Conservation (phyloP, 2,113 vertebrate species). For the Holacanthus passer region DNA sequence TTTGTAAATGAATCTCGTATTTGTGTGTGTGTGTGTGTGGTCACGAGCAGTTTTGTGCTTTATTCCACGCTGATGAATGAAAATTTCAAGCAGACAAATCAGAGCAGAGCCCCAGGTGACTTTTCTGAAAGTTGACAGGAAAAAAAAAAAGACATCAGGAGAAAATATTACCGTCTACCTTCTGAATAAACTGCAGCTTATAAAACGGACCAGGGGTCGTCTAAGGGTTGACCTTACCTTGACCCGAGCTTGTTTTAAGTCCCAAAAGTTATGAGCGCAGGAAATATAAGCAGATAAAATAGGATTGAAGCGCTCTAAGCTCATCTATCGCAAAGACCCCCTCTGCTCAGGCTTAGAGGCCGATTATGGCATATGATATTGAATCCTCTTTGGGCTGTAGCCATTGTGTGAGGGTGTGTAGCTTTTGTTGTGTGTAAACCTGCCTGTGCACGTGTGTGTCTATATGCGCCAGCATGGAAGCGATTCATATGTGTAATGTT, state of each 20-base stretch:
- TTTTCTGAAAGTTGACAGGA: slow-evolving; percentile 14
- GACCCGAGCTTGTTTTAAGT: slow-evolving; percentile 68
- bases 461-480: slow-evolving; percentile 20
- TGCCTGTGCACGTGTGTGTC: slow-evolving; percentile 15
- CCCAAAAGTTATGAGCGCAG: slow-evolving; percentile 65
- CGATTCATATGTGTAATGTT: slow-evolving; percentile 39
- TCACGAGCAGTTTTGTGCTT: neutral
- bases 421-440: slow-evolving; percentile 44
- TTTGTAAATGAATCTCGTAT: slow-evolving; percentile 50
- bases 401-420: slow-evolving; percentile 64
- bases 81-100: neutral
- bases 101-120: neutral
- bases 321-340: slow-evolving; percentile 70
- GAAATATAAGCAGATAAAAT: slow-evolving; percentile 77
- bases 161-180: neutral
- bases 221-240: slow-evolving; percentile 52
- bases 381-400: slow-evolving; percentile 78
- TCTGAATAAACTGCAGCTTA: neutral
- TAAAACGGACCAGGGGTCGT: slow-evolving; percentile 49
- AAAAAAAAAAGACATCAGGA: neutral
- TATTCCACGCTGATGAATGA: slow-evolving; percentile 48
- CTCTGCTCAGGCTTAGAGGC: slow-evolving; percentile 71
- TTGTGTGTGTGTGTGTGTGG: slow-evolving; percentile 42
- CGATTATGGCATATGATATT: slow-evolving; percentile 82
- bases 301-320: slow-evolving; percentile 73